These are phyloP conservation scores for Athalia rosae DNA, from an alignment of 2,888 invertebrate species.

Conservation along the genomic window DNA sequence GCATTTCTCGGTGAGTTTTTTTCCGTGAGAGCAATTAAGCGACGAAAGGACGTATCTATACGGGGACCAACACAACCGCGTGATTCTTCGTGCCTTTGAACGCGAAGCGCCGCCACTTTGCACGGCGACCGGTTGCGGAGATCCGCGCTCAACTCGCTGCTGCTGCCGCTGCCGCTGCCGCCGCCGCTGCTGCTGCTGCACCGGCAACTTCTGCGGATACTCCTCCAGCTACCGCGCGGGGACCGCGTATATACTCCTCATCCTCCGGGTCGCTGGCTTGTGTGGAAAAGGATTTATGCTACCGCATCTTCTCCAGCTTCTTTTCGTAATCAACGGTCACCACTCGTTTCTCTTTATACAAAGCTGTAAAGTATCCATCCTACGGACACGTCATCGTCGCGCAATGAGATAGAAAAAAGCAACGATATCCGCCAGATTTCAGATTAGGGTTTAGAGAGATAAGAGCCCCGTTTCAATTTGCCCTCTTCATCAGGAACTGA, in stretches of 20 bases:
- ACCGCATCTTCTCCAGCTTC: not conserved
- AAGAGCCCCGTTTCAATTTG: too few species aligned
- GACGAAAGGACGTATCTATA: conserved; percentile 45
- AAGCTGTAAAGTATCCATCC: not conserved
- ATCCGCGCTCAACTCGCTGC: not conserved
- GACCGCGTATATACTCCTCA: too few species aligned
- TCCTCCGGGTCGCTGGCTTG: too few species aligned
- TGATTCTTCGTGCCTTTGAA: conserved; percentile 48
- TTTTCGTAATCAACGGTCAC: conserved; percentile 13
- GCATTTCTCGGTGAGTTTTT: conserved; percentile 46
- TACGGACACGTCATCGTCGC: not conserved
- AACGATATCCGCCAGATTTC: not conserved
- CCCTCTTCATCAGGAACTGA: too few species aligned
- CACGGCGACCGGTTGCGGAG: conserved; percentile 21
- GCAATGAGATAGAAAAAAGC: not conserved
- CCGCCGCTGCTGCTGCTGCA: too few species aligned
- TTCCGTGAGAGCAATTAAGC: conserved; percentile 47
- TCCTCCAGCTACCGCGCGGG: too few species aligned
- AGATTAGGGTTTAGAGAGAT: too few species aligned
- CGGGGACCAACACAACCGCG: conserved; percentile 46
- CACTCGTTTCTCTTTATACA: not conserved
- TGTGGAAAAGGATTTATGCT: not conserved
- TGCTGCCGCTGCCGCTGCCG: not conserved
- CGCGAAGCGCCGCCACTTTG: conserved; percentile 40
- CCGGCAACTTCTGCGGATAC: too few species aligned